These are phyloP conservation scores for Hydrozoanthus gracilis DNA, from an alignment of 92 coral and sea anemone species.

Conservation along the genomic window DNA sequence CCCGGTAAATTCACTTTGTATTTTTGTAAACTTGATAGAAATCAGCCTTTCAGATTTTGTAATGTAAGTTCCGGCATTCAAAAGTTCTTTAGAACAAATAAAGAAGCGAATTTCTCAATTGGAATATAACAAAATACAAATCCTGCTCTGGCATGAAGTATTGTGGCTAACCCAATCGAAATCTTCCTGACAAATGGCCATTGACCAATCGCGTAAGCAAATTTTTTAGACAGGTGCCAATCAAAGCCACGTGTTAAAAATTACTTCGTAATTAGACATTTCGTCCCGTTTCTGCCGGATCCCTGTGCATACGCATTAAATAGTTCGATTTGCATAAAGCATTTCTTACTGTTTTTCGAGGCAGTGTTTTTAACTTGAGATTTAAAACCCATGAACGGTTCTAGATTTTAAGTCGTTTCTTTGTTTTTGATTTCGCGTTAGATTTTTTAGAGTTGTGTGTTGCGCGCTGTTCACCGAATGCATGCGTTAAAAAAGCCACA, in stretches of 20 bases:
- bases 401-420: not conserved
- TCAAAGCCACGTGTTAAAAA: slow-evolving; percentile 95
- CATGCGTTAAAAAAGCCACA: slow-evolving; percentile 52
- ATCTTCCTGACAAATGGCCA: slow-evolving; percentile 58
- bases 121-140: slow-evolving; percentile 77
- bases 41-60: slow-evolving; percentile 55
- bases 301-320: slow-evolving; percentile 77
- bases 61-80: slow-evolving; percentile 82
- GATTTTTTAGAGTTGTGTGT: slow-evolving; percentile 29
- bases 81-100: slow-evolving; percentile 62
- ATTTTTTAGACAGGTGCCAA: slow-evolving; percentile 83
- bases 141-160: slow-evolving; percentile 87
- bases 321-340: slow-evolving; percentile 77
- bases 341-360: slow-evolving; percentile 44
- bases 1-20: slow-evolving; percentile 57
- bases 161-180: slow-evolving; percentile 72
- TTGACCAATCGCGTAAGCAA: slow-evolving; percentile 78
- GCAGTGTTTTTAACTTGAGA: slow-evolving; percentile 61
- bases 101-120: slow-evolving; percentile 71
- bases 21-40: slow-evolving; percentile 65
- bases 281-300: slow-evolving; percentile 92
- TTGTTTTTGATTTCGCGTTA: slow-evolving; percentile 13
- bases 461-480: slow-evolving; percentile 48
- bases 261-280: slow-evolving; percentile 91
- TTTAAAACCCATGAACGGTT: not conserved